These are phyloP conservation scores for Tupaia tana DNA, from an alignment of 2,113 vertebrate genomes.

Conservation along the genomic window DNA sequence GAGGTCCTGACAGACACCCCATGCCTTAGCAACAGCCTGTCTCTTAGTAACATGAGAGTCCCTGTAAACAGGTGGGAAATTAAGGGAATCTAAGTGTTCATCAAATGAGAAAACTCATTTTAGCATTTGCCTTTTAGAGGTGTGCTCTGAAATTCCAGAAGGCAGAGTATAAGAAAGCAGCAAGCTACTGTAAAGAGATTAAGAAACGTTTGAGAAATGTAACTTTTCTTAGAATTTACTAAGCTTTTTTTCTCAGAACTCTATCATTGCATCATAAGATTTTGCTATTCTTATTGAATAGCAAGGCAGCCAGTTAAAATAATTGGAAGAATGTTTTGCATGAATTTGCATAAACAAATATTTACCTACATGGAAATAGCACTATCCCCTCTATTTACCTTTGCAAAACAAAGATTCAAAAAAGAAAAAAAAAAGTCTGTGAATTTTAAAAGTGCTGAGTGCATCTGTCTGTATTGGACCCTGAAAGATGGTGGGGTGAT, in stretches of 20 bases:
- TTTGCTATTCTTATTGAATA: not conserved
- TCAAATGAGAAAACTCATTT: not conserved
- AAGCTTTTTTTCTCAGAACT: not conserved
- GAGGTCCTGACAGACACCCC: conserved; percentile 71
- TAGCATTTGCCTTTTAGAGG: fast-evolving
- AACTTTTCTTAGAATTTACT: not conserved
- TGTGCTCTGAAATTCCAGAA: not conserved
- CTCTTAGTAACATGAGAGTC: not conserved
- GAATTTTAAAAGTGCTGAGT: too few species aligned
- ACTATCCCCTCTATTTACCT: not conserved
- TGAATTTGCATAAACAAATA: too few species aligned
- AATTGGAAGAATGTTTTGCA: not conserved
- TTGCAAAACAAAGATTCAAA: fast-evolving
- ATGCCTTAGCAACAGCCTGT: conserved; percentile 45
- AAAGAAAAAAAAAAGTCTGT: too few species aligned
- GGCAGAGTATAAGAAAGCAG: not conserved
- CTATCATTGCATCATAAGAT: not conserved
- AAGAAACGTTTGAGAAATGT: not conserved
- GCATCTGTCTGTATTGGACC: too few species aligned
- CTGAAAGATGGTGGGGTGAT: too few species aligned
- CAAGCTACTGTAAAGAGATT: not conserved
- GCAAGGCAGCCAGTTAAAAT: not conserved
- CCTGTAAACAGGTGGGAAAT: conserved; percentile 22
- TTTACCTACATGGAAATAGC: not conserved
- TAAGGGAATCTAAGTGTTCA: not conserved